Conservation (phyloP, 2,797 vertebrate genomes). For the Oreochromis mossambicus region DNA sequence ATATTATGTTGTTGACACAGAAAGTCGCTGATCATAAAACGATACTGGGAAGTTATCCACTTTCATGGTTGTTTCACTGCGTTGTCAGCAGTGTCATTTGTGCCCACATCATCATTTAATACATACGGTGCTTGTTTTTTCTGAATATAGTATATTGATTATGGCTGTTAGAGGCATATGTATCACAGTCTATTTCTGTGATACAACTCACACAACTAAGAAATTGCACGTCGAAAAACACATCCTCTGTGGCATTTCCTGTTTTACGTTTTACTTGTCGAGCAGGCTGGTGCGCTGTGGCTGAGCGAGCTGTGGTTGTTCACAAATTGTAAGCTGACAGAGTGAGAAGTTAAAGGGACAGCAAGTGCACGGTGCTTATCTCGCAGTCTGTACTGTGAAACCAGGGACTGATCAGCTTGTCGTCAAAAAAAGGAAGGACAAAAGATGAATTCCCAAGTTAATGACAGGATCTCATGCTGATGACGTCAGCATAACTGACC, state of each 20-base stretch:
- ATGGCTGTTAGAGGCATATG: neutral
- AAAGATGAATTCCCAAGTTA: neutral
- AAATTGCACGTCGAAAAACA: neutral
- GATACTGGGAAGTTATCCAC: neutral
- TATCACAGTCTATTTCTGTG: neutral
- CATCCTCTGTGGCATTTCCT: conserved; percentile 18
- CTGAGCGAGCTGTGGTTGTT: neutral
- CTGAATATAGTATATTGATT: neutral
- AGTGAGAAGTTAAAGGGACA: neutral
- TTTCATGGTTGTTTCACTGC: neutral
- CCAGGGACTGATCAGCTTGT: neutral
- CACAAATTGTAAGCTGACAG: neutral
- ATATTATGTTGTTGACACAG: neutral
- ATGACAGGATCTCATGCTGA: neutral
- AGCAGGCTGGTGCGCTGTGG: neutral
- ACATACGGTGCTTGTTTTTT: neutral
- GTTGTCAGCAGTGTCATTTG: neutral
- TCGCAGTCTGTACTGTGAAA: neutral
- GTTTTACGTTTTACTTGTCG: neutral
- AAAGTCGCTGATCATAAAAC: neutral
- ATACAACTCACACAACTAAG: neutral
- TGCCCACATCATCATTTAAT: neutral
- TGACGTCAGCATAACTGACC: neutral
- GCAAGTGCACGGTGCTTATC: neutral
- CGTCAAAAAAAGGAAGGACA: neutral